Evolutionary conservation across 2,888 invertebrate genomes (phyloP).

Genomic region (Eumacrocentrus americanus): DNA sequence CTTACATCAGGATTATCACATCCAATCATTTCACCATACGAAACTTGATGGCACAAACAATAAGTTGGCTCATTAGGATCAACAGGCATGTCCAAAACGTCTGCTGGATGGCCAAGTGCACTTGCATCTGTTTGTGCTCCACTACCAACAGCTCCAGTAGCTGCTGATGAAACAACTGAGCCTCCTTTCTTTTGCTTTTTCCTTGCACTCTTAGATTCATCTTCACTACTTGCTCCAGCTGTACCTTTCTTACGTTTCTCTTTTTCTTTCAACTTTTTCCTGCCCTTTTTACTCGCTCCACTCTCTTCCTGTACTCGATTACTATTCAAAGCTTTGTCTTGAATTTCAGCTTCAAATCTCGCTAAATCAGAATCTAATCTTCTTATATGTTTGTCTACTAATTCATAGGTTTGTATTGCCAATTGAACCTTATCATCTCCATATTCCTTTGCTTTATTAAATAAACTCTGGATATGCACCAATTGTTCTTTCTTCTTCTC

Average conservation of each 20-base stretch:
- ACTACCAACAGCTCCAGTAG: slow-evolving; percentile 56
- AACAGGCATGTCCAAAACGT: slow-evolving; percentile 88
- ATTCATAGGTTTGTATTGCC: slow-evolving; percentile 97
- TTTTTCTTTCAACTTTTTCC: slow-evolving; percentile 74
- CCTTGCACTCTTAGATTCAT: slow-evolving; percentile 60
- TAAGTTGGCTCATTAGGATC: slow-evolving; percentile 99
- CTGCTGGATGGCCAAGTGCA: slow-evolving; percentile 79
- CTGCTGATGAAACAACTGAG: slow-evolving; percentile 51
- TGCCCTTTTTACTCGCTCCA: slow-evolving; percentile 73
- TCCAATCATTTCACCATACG: slow-evolving; percentile 96
- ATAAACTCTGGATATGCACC: slow-evolving; percentile 83
- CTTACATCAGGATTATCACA: slow-evolving; percentile 90
- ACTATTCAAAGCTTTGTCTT: slow-evolving; percentile 87
- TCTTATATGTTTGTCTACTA: slow-evolving; percentile 97
- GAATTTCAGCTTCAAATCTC: slow-evolving; percentile 94
- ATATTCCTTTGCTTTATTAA: slow-evolving; percentile 93
- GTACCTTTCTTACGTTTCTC: slow-evolving; percentile 67
- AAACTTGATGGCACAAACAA: slow-evolving; percentile 96
- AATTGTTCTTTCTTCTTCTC: slow-evolving; percentile 86
- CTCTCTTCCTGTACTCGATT: slow-evolving; percentile 73
- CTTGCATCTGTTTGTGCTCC: slow-evolving; percentile 55
- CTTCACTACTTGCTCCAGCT: slow-evolving; percentile 57
- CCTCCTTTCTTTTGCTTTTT: slow-evolving; percentile 69
- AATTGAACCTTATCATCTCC: slow-evolving; percentile 97
- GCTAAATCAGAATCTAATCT: slow-evolving; percentile 95